Evolutionary conservation across 2,888 invertebrate species (phyloP).

Genomic region (Nesidiocoris tenuis): DNA sequence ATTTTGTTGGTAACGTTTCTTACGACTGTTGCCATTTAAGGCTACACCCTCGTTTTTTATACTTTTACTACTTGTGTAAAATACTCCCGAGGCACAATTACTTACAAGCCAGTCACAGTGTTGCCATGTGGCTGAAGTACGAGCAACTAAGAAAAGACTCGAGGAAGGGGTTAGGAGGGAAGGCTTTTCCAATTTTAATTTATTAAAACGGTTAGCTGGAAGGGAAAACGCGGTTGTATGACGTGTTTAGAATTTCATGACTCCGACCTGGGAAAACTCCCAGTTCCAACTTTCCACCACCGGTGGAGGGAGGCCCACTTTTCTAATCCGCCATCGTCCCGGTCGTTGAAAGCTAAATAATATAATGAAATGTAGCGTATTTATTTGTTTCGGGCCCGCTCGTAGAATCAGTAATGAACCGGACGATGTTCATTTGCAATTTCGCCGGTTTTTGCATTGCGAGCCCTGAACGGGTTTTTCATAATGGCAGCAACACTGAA

Average conservation of each 20-base stretch:
- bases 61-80: too few species aligned
- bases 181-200: slow-evolving; percentile 6
- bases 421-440: slow-evolving; percentile 9
- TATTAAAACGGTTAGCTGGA: slow-evolving; percentile 13
- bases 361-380: slow-evolving; percentile 27
- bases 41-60: too few species aligned
- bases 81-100: too few species aligned
- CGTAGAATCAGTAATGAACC: slow-evolving; percentile 8
- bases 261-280: slow-evolving; percentile 4
- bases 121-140: not conserved
- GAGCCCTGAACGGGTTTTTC: not conserved
- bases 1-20: too few species aligned
- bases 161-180: not conserved
- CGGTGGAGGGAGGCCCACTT: not conserved
- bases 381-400: slow-evolving; percentile 10
- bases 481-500: too few species aligned
- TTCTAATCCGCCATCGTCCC: not conserved
- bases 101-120: not conserved
- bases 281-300: not conserved
- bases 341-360: slow-evolving; percentile 5
- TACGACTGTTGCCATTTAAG: too few species aligned
- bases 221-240: slow-evolving; percentile 10
- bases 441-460: not conserved
- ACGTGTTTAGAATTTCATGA: slow-evolving; percentile 27
- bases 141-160: not conserved